A percentile compares a stretch with the other conserved stretches of the same genome.
These are phyloP conservation scores for Callosobruchus maculatus DNA, from an alignment of 2,888 invertebrate genomes.

Conservation along the genomic window DNA sequence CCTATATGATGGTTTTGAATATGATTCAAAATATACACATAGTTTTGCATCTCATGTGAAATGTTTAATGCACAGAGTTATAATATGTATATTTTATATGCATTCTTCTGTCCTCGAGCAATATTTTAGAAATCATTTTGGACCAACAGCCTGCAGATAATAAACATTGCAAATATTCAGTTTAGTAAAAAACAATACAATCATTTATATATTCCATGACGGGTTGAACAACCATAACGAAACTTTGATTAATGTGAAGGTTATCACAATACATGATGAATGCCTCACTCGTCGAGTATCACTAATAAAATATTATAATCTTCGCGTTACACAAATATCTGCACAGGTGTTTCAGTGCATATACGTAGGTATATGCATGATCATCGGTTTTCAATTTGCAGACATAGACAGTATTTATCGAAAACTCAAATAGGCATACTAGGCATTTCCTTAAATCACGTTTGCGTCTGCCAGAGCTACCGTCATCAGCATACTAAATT, in stretches of 20 bases:
- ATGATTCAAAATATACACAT: too few relatives aligned
- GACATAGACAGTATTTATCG: neutral
- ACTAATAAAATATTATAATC: neutral
- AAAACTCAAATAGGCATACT: neutral
- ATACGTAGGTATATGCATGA: neutral
- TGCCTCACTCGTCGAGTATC: neutral
- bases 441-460: neutral
- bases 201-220: neutral
- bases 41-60: too few relatives aligned
- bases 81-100: too few relatives aligned
- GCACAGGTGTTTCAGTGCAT: neutral
- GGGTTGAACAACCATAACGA: neutral
- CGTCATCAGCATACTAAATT: neutral
- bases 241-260: neutral
- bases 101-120: neutral
- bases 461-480: neutral
- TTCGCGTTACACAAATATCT: neutral
- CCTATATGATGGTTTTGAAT: too few relatives aligned
- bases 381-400: neutral
- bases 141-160: neutral
- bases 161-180: neutral
- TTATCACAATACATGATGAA: neutral
- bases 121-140: neutral
- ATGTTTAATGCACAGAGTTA: too few relatives aligned
- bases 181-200: neutral